Conservation (phyloP, 2,797 vertebrate species). For the Scarus forsteni region DNA sequence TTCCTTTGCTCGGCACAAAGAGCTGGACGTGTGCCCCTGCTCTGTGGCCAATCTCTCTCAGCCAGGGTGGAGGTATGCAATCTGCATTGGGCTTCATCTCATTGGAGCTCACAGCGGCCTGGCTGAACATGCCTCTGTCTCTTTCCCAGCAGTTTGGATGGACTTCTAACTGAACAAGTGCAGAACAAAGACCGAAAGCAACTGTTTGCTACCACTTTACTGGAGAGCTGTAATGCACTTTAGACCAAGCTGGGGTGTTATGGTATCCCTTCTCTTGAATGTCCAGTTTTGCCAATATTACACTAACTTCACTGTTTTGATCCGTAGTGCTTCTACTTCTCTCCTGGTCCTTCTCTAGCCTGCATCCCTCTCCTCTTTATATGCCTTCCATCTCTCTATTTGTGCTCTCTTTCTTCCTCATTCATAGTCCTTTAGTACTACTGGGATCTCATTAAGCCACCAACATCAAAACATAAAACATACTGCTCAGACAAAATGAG, state of each 20-base stretch:
- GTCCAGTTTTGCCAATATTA: slow-evolving; percentile 37
- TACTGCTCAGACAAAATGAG: slow-evolving; percentile 82
- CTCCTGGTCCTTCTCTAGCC: slow-evolving; percentile 46
- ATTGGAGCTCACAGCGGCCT: slow-evolving; percentile 57
- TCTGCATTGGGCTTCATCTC: slow-evolving; percentile 77
- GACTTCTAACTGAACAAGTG: slow-evolving; percentile 58
- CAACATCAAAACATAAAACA: slow-evolving; percentile 88
- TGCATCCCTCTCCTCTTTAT: slow-evolving; percentile 43
- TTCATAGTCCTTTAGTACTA: slow-evolving; percentile 76
- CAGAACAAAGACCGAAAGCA: slow-evolving; percentile 38
- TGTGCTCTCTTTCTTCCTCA: slow-evolving; percentile 44
- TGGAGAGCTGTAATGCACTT: slow-evolving; percentile 35
- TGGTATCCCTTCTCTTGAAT: slow-evolving; percentile 22
- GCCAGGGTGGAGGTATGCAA: slow-evolving; percentile 75
- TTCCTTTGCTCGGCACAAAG: slow-evolving; percentile 82
- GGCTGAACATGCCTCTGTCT: slow-evolving; percentile 59
- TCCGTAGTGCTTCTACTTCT: slow-evolving; percentile 32
- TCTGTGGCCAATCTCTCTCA: slow-evolving; percentile 73
- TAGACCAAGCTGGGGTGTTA: slow-evolving; percentile 38
- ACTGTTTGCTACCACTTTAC: slow-evolving; percentile 40
- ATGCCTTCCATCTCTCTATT: slow-evolving; percentile 38
- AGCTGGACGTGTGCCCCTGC: slow-evolving; percentile 74
- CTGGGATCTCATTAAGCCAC: slow-evolving; percentile 88
- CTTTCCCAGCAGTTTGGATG: slow-evolving; percentile 55
- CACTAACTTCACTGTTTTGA: slow-evolving; percentile 41